Conservation (phyloP, 2,113 vertebrate species). For the Poicephalus meyeri region DNA sequence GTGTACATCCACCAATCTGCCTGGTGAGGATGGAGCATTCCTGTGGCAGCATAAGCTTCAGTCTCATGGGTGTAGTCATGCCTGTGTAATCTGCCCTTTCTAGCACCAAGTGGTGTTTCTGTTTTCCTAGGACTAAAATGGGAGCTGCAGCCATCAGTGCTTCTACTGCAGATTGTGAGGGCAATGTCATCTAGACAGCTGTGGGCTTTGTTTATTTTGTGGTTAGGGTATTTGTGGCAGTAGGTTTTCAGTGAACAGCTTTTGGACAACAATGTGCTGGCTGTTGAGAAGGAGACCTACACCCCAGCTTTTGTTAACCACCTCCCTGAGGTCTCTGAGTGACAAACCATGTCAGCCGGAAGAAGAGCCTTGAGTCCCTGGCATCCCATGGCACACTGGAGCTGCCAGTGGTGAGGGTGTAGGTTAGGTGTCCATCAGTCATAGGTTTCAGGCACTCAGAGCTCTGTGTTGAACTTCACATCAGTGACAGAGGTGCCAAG, state of each 20-base stretch:
- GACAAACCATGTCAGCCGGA: background rate
- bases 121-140: background rate
- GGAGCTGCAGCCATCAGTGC: background rate
- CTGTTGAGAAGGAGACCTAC: background rate
- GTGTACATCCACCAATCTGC: background rate
- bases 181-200: background rate
- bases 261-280: background rate
- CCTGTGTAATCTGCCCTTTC: background rate
- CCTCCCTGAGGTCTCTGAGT: background rate
- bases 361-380: background rate
- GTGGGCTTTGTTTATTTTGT: background rate
- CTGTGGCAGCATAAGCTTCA: background rate
- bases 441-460: background rate
- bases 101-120: background rate
- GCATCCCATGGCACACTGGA: background rate
- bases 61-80: background rate
- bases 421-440: background rate
- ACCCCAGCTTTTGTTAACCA: background rate
- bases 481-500: background rate
- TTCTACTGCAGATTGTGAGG: background rate
- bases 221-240: background rate
- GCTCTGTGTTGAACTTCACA: background rate
- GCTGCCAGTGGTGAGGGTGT: background rate
- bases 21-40: background rate
- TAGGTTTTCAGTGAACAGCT: background rate